These are phyloP conservation scores for Drosophila ficusphila DNA, from an alignment of 1,140 invertebrate genomes.

Conservation along the genomic window DNA sequence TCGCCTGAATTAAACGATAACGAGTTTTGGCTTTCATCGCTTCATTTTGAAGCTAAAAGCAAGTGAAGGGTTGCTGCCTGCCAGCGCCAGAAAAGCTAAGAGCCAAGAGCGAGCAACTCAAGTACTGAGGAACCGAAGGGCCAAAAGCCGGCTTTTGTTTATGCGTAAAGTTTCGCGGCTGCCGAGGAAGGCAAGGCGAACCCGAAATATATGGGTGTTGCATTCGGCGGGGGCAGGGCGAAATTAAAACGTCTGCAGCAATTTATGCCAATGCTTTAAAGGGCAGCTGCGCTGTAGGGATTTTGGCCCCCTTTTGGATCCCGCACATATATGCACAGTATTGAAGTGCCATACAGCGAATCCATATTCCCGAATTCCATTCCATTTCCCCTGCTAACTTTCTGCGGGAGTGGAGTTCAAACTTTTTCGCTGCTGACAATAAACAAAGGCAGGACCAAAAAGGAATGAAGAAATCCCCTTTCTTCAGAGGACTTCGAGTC, in stretches of 20 bases:
- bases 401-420: constrained; percentile 36
- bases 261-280: constrained; percentile 51
- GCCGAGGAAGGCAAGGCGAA: neutral
- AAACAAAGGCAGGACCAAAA: constrained; percentile 52
- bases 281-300: constrained; percentile 8
- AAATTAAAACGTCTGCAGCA: constrained; percentile 51
- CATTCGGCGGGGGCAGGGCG: constrained; percentile 1
- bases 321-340: constrained; percentile 3
- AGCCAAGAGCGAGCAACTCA: constrained; percentile 3
- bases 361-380: constrained; percentile 61
- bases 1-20: constrained; percentile 76
- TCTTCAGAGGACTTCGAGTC: constrained; percentile 1
- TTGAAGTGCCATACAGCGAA: constrained; percentile 30
- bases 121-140: constrained; percentile 3
- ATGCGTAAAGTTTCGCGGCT: constrained; percentile 69
- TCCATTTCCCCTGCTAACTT: constrained; percentile 54
- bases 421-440: constrained; percentile 64
- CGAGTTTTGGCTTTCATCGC: constrained; percentile 76
- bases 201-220: neutral
- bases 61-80: constrained; percentile 54
- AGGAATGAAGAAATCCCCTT: constrained; percentile 27
- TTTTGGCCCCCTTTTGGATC: neutral
- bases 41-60: constrained; percentile 54
- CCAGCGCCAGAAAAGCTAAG: constrained; percentile 39
- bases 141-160: constrained; percentile 55